These are phyloP conservation scores for Macrocentrus cingulum DNA, from an alignment of 1,140 invertebrate species.

Conservation along the genomic window DNA sequence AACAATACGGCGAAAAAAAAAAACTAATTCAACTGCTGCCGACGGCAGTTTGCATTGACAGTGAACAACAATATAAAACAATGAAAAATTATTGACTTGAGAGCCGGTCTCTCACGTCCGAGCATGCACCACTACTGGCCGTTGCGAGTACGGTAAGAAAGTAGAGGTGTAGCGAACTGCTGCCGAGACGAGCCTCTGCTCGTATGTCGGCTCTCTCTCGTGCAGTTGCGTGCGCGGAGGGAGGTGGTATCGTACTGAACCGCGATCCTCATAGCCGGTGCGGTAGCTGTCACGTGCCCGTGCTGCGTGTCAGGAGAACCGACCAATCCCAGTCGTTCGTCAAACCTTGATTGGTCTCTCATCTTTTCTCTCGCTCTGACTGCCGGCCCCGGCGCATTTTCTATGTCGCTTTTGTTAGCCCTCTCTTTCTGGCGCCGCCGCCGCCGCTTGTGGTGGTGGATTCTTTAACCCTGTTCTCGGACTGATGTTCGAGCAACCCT, in stretches of 20 bases:
- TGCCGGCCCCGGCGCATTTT: not conserved
- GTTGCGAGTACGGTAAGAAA: slow-evolving; percentile 29
- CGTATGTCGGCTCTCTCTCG: slow-evolving; percentile 20
- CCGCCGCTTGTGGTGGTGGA: slow-evolving; percentile 40
- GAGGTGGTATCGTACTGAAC: slow-evolving; percentile 59
- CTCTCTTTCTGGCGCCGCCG: slow-evolving; percentile 16
- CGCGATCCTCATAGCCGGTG: slow-evolving; percentile 49
- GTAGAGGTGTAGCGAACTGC: slow-evolving; percentile 25
- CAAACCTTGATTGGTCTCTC: slow-evolving; percentile 65
- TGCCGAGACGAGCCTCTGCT: slow-evolving; percentile 21
- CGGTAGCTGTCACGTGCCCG: slow-evolving; percentile 60
- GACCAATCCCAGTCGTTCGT: slow-evolving; percentile 63
- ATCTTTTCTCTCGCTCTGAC: slow-evolving; percentile 22
- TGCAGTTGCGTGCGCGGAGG: slow-evolving; percentile 53
- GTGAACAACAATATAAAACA: slow-evolving; percentile 24
- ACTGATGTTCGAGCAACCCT: slow-evolving; percentile 28
- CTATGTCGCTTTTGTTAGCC: not conserved
- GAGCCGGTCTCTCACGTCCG: slow-evolving; percentile 30
- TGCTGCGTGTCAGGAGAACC: slow-evolving; percentile 47
- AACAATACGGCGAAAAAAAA: slow-evolving; percentile 12
- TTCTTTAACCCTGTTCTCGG: slow-evolving; percentile 57
- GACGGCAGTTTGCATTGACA: slow-evolving; percentile 26
- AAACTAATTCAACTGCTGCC: not conserved
- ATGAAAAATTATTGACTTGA: slow-evolving; percentile 24
- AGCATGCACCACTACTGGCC: slow-evolving; percentile 30